phyloP scores from a whole-genome alignment of 2,888 invertebrate genomes.

The Andricus curvator region DNA sequence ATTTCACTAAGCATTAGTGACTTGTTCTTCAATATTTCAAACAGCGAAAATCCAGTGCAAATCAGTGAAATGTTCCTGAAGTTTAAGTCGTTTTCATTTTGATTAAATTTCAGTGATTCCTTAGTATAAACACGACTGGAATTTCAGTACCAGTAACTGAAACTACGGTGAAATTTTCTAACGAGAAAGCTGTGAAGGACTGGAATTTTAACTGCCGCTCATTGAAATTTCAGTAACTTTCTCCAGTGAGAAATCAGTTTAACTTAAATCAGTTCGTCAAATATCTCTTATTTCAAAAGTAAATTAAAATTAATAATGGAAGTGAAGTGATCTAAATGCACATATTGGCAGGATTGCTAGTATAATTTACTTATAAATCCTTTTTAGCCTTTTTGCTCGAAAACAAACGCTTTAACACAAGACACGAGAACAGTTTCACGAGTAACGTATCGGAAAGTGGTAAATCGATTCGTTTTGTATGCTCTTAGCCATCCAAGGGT shows the following conservation, averaged over 20 bases:
- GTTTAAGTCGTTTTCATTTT: too few relatives aligned
- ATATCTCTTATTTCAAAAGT: neutral
- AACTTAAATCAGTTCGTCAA: too few relatives aligned
- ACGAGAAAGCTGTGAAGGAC: too few relatives aligned
- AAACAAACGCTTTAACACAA: conserved; percentile 2
- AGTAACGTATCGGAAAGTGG: conserved; percentile 30
- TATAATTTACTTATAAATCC: neutral
- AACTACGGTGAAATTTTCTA: too few relatives aligned
- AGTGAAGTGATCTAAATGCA: neutral
- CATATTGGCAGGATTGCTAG: neutral
- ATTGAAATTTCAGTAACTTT: neutral
- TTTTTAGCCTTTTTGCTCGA: neutral
- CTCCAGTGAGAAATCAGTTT: neutral
- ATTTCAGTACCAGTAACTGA: too few relatives aligned
- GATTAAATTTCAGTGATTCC: too few relatives aligned
- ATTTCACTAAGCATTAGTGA: too few relatives aligned
- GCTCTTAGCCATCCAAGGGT: conserved; percentile 46
- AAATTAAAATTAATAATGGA: neutral
- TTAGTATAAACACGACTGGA: too few relatives aligned
- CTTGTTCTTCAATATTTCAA: too few relatives aligned
- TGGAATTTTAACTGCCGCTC: too few relatives aligned
- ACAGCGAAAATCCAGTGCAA: too few relatives aligned
- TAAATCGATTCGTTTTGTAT: conserved; percentile 52
- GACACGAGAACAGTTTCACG: neutral
- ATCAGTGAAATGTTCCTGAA: too few relatives aligned